Evolutionary conservation across 2,113 vertebrate genomes (phyloP).

Genomic region (Phocoena sinus): DNA sequence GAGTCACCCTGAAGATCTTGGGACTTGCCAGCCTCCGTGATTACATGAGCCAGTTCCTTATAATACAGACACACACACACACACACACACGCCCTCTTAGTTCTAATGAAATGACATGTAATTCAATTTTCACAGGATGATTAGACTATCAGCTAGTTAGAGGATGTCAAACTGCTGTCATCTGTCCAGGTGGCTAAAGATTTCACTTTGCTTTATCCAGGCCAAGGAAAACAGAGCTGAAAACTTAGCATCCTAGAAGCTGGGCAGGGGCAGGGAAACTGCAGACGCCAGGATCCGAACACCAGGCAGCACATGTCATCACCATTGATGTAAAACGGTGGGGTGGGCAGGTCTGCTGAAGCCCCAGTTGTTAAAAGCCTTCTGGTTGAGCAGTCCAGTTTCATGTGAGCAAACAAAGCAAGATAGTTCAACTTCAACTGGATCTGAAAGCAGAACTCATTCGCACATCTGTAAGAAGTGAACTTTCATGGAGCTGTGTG

Average conservation of each 20-base stretch:
- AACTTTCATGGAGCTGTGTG: neutral
- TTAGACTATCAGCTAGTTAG: slow-evolving; percentile 51
- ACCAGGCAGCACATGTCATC: neutral
- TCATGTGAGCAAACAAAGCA: slow-evolving; percentile 53
- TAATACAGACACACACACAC: neutral
- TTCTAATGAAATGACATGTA: neutral
- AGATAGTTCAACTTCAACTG: slow-evolving; percentile 32
- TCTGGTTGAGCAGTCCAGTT: slow-evolving; percentile 28
- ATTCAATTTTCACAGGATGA: slow-evolving; percentile 39
- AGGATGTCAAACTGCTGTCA: slow-evolving; percentile 12
- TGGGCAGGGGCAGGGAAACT: neutral
- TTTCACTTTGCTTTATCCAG: neutral
- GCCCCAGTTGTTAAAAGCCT: slow-evolving; percentile 50
- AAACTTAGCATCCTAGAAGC: slow-evolving; percentile 12
- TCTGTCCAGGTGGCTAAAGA: neutral
- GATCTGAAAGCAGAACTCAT: neutral
- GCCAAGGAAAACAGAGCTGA: slow-evolving; percentile 18
- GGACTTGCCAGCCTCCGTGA: neutral
- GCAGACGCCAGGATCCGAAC: neutral
- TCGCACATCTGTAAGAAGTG: neutral
- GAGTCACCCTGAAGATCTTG: neutral
- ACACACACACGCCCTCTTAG: too few relatives aligned
- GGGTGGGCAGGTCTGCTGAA: neutral
- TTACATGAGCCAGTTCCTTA: neutral
- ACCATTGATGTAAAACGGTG: slow-evolving; percentile 15